Conservation (phyloP, 53 echinoderm and acorn worm species). For the Echinarachnius parma region DNA sequence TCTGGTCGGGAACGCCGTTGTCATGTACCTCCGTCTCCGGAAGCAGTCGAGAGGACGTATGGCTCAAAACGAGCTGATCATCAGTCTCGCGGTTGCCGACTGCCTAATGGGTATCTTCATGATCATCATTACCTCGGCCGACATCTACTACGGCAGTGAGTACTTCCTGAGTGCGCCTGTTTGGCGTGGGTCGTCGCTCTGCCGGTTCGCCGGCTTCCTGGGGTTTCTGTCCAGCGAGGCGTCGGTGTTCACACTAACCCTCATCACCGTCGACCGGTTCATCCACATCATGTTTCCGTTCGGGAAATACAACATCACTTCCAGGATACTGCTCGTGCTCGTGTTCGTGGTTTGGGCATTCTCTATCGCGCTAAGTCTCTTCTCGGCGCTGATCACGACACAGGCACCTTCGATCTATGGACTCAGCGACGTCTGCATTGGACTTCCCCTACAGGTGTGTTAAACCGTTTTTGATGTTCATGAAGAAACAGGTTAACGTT, state of each 20-base stretch:
- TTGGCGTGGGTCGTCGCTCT: conserved; percentile 14
- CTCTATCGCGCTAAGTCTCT: no score
- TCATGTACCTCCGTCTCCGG: background rate
- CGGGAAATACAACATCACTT: background rate
- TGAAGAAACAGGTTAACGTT: no score
- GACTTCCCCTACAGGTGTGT: no score
- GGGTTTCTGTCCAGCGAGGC: conserved; percentile 27
- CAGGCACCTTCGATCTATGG: no score
- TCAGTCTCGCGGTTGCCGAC: conserved; percentile 8
- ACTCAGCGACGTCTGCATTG: no score
- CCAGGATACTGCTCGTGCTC: no score
- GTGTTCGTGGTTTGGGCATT: no score
- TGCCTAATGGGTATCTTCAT: conserved; percentile 27
- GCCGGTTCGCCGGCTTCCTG: conserved; percentile 17
- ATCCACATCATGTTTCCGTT: conserved; percentile 22
- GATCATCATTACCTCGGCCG: conserved; percentile 28
- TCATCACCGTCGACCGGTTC: conserved; percentile 23
- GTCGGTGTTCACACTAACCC: conserved; percentile 9
- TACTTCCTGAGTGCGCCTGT: conserved; percentile 25
- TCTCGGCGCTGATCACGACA: no score
- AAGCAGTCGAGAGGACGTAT: background rate
- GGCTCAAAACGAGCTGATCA: conserved; percentile 11
- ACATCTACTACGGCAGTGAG: conserved; percentile 7
- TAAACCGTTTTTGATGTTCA: no score
- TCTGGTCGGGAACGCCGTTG: conserved; percentile 9